Evolutionary conservation across 2,113 vertebrate genomes (phyloP), one percentile per base, ranked within the genome.

Genomic region (Nansenia antarctica): DNA sequence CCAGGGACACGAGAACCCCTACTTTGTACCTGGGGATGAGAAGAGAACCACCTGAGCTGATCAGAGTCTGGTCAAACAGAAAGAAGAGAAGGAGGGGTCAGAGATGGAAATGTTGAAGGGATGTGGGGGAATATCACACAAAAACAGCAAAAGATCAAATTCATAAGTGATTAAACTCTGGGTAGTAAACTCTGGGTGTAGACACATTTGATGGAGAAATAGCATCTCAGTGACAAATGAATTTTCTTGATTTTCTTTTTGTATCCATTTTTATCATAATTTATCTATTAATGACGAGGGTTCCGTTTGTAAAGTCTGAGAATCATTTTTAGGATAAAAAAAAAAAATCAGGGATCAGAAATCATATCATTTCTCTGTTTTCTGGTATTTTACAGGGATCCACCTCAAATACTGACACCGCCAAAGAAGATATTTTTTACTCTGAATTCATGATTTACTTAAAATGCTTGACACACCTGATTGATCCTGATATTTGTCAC

Each of bases 1-100:
- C n/a, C 83, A 91, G 74, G 91, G 92, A 65, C 92, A 91, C 3
- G 90, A 93, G 78, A 94, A 94, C 71, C 92, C 92, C 0, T 91
- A 92, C 85, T 93, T 90, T 79, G 31, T 91, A 49, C 68, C 84
- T 0, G 89, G 78, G 52, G 90, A 93, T 0, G 83, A 81, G 1
- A 80, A 24, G 32, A 82, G 47, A 55, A 67, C 53, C 27, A 59
- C 74, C 61, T 90, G 79, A 84, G 49, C 37, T 59, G 12, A 8
- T 35, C 31, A 61, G 42, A 29, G 15, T 27, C 20, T 18, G 22
- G 30, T n/a, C n/a, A 0, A 12, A 24, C 26, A 14, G 37, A 4
- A 20, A 22, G 32, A 22, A 26, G 15, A 27, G 24, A 60, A 22
- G 22, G 35, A 55, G 3, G n/a, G 35, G 55, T 35, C 45, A 29